These are phyloP conservation scores for Vicugna pacos DNA, from an alignment of 2,113 vertebrate genomes.

Conservation along the genomic window DNA sequence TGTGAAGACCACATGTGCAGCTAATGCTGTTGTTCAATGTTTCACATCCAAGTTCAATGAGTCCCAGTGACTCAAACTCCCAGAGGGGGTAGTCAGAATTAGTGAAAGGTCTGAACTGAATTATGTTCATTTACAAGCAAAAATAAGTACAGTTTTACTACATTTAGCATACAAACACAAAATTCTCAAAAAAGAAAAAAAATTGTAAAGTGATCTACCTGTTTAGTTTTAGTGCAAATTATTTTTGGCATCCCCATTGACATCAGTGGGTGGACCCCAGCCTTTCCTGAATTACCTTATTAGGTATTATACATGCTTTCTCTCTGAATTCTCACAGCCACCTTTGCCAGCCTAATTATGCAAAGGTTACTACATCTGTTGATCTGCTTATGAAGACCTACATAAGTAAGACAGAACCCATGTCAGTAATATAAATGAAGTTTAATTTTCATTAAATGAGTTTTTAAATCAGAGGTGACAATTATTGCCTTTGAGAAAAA, in stretches of 20 bases:
- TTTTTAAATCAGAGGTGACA: conserved; percentile 21
- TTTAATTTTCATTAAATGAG: neutral
- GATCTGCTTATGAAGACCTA: neutral
- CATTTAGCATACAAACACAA: neutral
- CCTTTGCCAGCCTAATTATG: neutral
- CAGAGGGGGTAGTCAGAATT: neutral
- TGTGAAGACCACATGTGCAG: neutral
- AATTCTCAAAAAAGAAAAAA: neutral
- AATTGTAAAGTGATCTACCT: neutral
- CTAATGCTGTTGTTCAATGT: neutral
- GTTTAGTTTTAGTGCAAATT: neutral
- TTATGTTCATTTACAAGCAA: neutral
- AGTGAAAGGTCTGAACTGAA: neutral
- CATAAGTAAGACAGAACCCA: neutral
- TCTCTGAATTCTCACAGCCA: neutral
- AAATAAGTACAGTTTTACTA: neutral
- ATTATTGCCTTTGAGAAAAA: neutral
- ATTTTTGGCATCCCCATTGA: neutral
- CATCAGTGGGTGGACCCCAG: neutral
- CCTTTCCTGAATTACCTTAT: neutral
- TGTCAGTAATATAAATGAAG: neutral
- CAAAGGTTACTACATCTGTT: neutral
- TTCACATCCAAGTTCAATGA: neutral
- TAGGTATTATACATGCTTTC: neutral
- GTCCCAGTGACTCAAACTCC: neutral